Conservation (phyloP, 2,113 vertebrate genomes). For the Strigops habroptila region DNA sequence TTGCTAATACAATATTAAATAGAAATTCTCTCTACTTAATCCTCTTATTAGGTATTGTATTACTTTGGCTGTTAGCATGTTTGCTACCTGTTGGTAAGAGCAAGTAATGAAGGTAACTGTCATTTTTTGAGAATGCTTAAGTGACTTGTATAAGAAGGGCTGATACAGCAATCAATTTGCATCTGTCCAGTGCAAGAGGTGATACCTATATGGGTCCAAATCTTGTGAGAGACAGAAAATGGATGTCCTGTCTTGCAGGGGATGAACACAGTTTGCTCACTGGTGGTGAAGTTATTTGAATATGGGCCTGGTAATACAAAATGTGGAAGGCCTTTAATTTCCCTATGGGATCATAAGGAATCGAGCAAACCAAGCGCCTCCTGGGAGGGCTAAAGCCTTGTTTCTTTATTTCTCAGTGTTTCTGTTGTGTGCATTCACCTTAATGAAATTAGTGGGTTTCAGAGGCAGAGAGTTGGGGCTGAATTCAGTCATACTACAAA, state of each 20-base stretch:
- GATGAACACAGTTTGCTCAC: rapidly evolving
- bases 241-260: neutral
- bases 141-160: neutral
- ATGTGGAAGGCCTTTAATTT: no score
- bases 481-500: neutral
- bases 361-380: neutral
- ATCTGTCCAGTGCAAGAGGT: rapidly evolving
- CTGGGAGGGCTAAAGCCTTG: neutral
- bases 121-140: rapidly evolving
- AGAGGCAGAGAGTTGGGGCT: neutral
- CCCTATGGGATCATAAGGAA: neutral
- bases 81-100: neutral
- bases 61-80: neutral
- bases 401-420: neutral
- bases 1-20: conserved; percentile 54
- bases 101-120: neutral
- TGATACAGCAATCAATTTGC: neutral
- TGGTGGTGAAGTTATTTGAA: neutral
- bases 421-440: rapidly evolving
- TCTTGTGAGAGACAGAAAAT: neutral
- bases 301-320: rapidly evolving
- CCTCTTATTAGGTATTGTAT: conserved; percentile 58
- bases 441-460: neutral
- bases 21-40: conserved; percentile 55
- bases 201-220: rapidly evolving